Percentiles rank a stretch among this genome's conserved stretches.
Conservation (phyloP, 2,797 vertebrate genomes). For the Acomys russatus region DNA sequence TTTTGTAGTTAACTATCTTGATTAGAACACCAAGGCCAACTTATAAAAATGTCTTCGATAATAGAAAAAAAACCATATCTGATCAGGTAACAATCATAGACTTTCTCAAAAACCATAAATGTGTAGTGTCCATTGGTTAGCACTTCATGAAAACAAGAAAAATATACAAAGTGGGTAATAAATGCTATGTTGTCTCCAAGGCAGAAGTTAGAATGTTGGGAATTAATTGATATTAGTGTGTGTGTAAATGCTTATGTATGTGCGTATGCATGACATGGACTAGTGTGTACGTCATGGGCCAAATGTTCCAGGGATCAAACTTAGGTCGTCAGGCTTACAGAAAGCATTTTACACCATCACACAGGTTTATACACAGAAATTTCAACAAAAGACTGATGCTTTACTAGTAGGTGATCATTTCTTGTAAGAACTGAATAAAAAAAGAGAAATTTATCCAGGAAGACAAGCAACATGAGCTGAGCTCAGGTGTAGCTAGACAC, state of each 20-base stretch:
- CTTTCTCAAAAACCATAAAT: slow-evolving; percentile 50
- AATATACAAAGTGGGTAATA: background rate
- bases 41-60: background rate
- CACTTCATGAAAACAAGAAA: background rate
- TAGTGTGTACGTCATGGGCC: background rate
- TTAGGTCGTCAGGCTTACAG: background rate
- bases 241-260: background rate
- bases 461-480: slow-evolving; percentile 26
- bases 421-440: slow-evolving; percentile 33
- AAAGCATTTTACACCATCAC: background rate
- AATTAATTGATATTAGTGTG: no score
- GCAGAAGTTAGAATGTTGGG: background rate
- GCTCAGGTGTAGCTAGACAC: background rate
- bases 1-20: background rate
- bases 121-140: background rate
- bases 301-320: background rate
- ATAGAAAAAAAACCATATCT: background rate
- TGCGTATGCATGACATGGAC: background rate
- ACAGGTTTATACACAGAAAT: background rate
- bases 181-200: background rate
- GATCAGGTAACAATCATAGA: slow-evolving; percentile 23
- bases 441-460: background rate
- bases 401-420: slow-evolving; percentile 4
- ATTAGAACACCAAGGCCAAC: background rate
- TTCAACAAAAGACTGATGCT: slow-evolving; percentile 28